phyloP scores from a whole-genome alignment of 2,888 invertebrate species.

The Acrobasis suavella region DNA sequence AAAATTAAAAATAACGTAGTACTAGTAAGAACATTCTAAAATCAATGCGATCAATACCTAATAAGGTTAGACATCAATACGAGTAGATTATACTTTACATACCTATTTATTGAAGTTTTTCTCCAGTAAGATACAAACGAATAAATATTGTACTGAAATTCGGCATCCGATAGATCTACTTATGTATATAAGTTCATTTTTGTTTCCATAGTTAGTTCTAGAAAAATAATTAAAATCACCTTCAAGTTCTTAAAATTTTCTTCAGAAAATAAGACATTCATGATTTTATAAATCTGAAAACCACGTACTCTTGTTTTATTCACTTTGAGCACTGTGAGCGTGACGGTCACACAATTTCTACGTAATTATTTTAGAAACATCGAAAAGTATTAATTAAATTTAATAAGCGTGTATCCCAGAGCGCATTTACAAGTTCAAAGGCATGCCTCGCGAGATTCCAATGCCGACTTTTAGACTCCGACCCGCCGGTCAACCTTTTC shows the following conservation, averaged over 20 bases:
- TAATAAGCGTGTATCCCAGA: slow-evolving; percentile 43
- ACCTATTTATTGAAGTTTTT: too few species aligned
- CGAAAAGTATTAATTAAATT: slow-evolving; percentile 44
- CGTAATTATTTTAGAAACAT: slow-evolving; percentile 19
- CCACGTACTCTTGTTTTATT: neutral
- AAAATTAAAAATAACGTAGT: too few species aligned
- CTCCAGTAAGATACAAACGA: too few species aligned
- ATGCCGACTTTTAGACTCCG: slow-evolving; percentile 31
- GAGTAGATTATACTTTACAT: too few species aligned
- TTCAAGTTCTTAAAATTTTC: neutral
- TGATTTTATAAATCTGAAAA: neutral
- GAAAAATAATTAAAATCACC: neutral
- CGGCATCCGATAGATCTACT: too few species aligned
- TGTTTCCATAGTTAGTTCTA: neutral
- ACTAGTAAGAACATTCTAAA: too few species aligned
- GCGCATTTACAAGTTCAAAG: slow-evolving; percentile 39
- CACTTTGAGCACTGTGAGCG: neutral
- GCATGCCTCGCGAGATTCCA: slow-evolving; percentile 37
- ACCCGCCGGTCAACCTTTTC: slow-evolving; percentile 29
- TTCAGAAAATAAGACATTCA: neutral
- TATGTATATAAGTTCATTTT: too few species aligned
- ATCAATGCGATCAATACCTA: too few species aligned
- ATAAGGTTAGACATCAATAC: too few species aligned
- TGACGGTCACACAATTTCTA: slow-evolving; percentile 1
- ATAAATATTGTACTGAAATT: too few species aligned